Conservation (phyloP, 2,113 vertebrate genomes). For the Falco punctatus region DNA sequence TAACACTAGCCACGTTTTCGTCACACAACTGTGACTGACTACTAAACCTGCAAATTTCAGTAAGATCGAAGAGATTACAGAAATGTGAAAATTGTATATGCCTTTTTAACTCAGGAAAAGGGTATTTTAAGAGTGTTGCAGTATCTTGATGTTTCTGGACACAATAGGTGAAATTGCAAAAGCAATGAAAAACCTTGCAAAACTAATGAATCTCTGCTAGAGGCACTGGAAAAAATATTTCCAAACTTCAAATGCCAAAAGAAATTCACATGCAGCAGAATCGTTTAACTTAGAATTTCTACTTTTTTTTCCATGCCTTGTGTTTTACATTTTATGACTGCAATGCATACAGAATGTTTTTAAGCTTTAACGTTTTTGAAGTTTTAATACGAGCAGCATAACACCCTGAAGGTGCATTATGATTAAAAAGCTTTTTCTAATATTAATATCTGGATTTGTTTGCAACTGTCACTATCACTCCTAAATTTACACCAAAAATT, state of each 20-base stretch:
- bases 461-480: not conserved
- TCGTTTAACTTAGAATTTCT: not conserved
- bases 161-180: not conserved
- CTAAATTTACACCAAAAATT: not conserved
- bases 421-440: not conserved
- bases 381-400: not conserved
- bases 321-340: not conserved
- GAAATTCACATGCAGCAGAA: not conserved
- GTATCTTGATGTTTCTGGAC: not conserved
- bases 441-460: not conserved
- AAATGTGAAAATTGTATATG: not conserved
- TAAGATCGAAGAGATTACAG: not conserved
- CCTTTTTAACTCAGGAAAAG: not conserved
- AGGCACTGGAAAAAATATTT: not conserved
- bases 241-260: not conserved
- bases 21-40: not conserved
- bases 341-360: not conserved
- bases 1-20: not conserved
- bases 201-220: not conserved
- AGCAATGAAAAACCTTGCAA: not conserved
- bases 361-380: not conserved
- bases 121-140: not conserved
- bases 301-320: not conserved
- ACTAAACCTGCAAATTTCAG: not conserved
- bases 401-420: not conserved